phyloP scores from a whole-genome alignment of 2,113 vertebrate genomes.

The Tachuris rubrigastra region DNA sequence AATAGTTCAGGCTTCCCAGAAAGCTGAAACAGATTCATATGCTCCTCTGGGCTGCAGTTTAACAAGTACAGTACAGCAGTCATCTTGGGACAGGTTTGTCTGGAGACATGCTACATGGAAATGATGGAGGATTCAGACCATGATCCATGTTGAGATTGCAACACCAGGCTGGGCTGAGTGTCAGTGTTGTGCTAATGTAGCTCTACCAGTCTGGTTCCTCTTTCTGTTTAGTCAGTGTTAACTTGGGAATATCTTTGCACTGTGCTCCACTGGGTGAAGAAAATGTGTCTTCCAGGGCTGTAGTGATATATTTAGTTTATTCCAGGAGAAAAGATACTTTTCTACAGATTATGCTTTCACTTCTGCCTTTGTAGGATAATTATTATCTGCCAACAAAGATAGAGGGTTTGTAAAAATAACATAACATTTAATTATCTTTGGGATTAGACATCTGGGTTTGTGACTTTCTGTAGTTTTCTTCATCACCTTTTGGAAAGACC shows the following conservation, averaged over 20 bases:
- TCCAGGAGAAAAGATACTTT: background rate
- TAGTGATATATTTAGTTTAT: background rate
- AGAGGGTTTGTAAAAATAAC: background rate
- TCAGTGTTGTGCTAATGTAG: background rate
- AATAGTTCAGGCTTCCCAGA: background rate
- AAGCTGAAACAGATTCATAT: background rate
- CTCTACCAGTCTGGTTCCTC: background rate
- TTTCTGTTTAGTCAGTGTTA: background rate
- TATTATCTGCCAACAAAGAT: background rate
- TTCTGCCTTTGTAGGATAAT: background rate
- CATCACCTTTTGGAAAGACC: background rate
- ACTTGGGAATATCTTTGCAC: background rate
- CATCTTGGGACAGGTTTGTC: background rate
- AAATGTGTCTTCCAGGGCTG: background rate
- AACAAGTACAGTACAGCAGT: background rate
- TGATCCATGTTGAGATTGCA: background rate
- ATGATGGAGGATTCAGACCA: background rate
- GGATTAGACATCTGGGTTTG: background rate
- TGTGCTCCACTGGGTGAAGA: background rate
- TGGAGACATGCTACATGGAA: rapidly evolving
- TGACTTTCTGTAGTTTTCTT: background rate
- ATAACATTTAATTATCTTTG: background rate
- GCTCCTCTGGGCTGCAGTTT: background rate
- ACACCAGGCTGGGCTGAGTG: background rate
- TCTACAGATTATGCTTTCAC: background rate